Base-by-base conservation (phyloP, 1,140 invertebrate genomes). In the Lerema accius region DNA sequence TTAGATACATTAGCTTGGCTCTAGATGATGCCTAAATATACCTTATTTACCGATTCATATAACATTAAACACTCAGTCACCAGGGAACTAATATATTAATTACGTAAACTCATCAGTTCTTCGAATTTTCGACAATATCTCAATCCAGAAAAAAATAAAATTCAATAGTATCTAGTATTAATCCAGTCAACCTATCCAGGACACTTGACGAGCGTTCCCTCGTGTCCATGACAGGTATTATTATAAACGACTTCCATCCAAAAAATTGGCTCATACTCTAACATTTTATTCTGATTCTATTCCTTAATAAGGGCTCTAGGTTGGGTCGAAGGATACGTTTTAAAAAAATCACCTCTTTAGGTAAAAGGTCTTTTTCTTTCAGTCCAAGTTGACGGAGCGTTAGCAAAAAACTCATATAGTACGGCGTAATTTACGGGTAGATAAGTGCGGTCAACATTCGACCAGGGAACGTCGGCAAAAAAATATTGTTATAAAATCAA, bases 341-440 rank as follows among this genome's bases (percentile, higher is more conserved):
- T 56, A 40, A 61, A 66, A 40, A 59, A 51, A 60, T 45, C 45
- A 60, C 58, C 43, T 53, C 40, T 45, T 40, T 45, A 45, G 53
- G 53, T 58, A 58, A 61, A 61, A 40, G 32, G 37, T 39, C 15
- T 5, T 53, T 53, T 51, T 76, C 68, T 76, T 69, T 77, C 72
- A 74, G 71, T 62, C 65, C 55, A 67, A 69, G 76, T 75, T 65
- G 23, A 42, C 42, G 70, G 65, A 51, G 69, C 56, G 71, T 73
- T 63, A 59, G 73, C 76, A 78, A 79, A 82, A 82, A 84, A 84
- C 76, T 75, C 71, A 76, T 71, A 79, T 86, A 85, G 81, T 84
- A 84, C 78, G 74, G 67, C 72, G 63, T 77, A 80, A 71, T 73
- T 78, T 71, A 73, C 70, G 45, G 69, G 61, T 64, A 84, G 79